phyloP scores from a whole-genome alignment of 2,888 invertebrate genomes.

The Caenorhabditis sinica region DNA sequence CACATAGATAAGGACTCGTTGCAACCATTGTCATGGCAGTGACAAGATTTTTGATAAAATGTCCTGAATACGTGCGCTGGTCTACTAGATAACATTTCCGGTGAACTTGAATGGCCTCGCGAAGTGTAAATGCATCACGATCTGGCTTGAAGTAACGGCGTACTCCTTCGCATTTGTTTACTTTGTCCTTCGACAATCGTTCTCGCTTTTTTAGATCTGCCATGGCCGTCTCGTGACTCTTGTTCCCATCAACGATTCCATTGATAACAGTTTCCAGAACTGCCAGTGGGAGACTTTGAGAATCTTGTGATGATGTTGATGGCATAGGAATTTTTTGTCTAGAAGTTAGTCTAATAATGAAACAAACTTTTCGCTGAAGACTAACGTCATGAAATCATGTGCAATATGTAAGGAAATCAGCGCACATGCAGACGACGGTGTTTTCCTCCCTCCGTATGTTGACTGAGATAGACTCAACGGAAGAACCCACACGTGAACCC shows the following conservation, averaged over 20 bases:
- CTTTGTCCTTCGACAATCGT: slow-evolving; percentile 33
- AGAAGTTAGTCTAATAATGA: background rate
- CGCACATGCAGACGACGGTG: slow-evolving; percentile 65
- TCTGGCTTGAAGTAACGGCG: slow-evolving; percentile 52
- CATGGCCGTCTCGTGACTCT: slow-evolving; percentile 63
- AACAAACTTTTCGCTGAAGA: background rate
- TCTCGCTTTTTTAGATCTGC: slow-evolving; percentile 26
- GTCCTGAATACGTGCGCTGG: slow-evolving; percentile 52
- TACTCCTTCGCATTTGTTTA: slow-evolving; percentile 16
- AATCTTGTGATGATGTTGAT: background rate
- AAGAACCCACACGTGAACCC: slow-evolving; percentile 64
- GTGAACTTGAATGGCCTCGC: slow-evolving; percentile 63
- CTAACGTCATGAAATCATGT: slow-evolving; percentile 49
- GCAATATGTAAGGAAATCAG: slow-evolving; percentile 64
- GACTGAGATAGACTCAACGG: slow-evolving; percentile 63
- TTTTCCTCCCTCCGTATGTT: slow-evolving; percentile 57
- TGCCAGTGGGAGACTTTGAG: slow-evolving; percentile 39
- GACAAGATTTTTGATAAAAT: slow-evolving; percentile 59
- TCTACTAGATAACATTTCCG: slow-evolving; percentile 61
- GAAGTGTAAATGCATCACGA: slow-evolving; percentile 63
- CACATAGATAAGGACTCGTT: slow-evolving; percentile 45
- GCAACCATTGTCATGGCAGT: slow-evolving; percentile 51
- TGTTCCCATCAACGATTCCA: slow-evolving; percentile 65
- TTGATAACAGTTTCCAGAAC: slow-evolving; percentile 52
- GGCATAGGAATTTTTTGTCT: slow-evolving; percentile 30